phyloP scores from a whole-genome alignment of 2,888 invertebrate genomes.

The Conops quadrifasciatus region DNA sequence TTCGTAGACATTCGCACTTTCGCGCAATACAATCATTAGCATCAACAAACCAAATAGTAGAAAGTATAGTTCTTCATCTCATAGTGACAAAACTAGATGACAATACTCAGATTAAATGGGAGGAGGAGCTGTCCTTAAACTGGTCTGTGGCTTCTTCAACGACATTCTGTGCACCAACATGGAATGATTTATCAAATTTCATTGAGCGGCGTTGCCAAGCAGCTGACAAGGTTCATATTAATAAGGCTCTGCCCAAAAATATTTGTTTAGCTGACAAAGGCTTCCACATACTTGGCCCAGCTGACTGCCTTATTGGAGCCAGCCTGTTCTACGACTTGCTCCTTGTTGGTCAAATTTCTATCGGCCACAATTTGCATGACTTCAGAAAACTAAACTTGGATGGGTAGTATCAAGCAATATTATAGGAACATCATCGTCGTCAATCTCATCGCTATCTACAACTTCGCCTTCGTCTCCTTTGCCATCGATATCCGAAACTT shows the following conservation, averaged over 20 bases:
- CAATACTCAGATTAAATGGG: constrained; percentile 37
- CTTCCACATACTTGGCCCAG: constrained; percentile 23
- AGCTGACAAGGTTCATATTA: neutral
- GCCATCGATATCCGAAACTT: neutral
- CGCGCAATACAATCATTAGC: constrained; percentile 39
- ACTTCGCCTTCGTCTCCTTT: constrained; percentile 22
- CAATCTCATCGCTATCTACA: constrained; percentile 18
- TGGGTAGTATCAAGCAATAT: constrained; percentile 38
- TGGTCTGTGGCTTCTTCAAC: constrained; percentile 9
- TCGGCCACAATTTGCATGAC: constrained; percentile 35
- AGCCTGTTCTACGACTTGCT: constrained; percentile 43
- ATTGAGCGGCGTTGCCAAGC: constrained; percentile 35
- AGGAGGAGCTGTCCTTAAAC: constrained; percentile 34
- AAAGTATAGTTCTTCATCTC: constrained; percentile 36
- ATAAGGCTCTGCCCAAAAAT: constrained; percentile 20
- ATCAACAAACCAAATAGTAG: constrained; percentile 34
- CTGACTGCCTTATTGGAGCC: neutral
- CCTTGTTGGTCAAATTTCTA: constrained; percentile 41
- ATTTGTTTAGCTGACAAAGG: constrained; percentile 26
- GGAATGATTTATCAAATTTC: constrained; percentile 32
- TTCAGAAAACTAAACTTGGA: constrained; percentile 38
- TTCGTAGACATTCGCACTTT: constrained; percentile 35
- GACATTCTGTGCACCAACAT: constrained; percentile 23
- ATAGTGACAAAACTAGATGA: constrained; percentile 35
- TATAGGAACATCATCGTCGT: constrained; percentile 15